Conservation (phyloP, 35 echinoderm and acorn worm species). For the Apostichopus japonicus region DNA sequence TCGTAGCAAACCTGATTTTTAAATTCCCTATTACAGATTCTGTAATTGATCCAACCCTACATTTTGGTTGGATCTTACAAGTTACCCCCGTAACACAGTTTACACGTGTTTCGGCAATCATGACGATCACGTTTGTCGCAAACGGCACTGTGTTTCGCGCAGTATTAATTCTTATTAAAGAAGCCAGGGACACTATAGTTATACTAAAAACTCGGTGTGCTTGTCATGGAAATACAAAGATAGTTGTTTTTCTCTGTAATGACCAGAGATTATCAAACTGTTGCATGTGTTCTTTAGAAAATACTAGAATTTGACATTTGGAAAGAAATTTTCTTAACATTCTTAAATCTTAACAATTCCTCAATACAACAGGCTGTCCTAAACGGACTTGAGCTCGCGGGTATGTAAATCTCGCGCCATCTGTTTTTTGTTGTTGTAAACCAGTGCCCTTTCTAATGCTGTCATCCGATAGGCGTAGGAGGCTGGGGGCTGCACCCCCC, state of each 20-base stretch:
- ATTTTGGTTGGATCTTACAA: neutral
- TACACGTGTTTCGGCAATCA: slow-evolving; percentile 29
- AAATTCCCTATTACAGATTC: neutral
- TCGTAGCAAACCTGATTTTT: slow-evolving; percentile 22
- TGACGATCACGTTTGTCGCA: slow-evolving; percentile 20
- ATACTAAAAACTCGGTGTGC: neutral
- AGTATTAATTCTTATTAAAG: slow-evolving; percentile 20
- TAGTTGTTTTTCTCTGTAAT: neutral
- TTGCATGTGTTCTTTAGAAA: slow-evolving; percentile 32
- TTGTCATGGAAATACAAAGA: slow-evolving; percentile 4
- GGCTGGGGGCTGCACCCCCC: no score
- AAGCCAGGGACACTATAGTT: neutral
- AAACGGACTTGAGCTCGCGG: neutral
- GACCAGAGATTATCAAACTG: neutral
- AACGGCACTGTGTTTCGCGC: neutral
- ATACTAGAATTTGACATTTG: slow-evolving; percentile 12
- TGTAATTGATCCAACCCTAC: slow-evolving; percentile 14
- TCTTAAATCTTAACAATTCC: neutral
- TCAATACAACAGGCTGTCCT: neutral
- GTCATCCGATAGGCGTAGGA: no score
- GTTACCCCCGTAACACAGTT: slow-evolving; percentile 10
- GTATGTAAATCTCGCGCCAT: neutral
- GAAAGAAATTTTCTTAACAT: neutral
- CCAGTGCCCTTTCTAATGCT: neutral
- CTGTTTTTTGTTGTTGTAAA: neutral